Evolutionary conservation across 2,797 vertebrate species (phyloP), one percentile per base, ranked within the genome.

Genomic region (Garrulus glandarius): DNA sequence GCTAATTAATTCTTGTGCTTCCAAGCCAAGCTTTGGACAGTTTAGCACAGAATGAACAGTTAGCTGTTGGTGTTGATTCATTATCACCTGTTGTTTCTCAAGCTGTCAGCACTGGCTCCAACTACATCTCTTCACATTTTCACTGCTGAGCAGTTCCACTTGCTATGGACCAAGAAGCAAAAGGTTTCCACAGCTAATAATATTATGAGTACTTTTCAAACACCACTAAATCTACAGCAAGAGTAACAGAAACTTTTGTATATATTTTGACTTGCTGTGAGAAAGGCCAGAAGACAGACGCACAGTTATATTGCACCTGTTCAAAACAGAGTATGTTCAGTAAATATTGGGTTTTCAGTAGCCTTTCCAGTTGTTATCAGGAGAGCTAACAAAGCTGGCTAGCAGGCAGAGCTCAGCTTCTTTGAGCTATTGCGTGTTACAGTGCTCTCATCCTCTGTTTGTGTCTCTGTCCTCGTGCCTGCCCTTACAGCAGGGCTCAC

Each of bases 11-110:
- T 79, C 21, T 29, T 72, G 49, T 23, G 36, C 30, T 93, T 86
- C 23, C n/a, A 65, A 79, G 77, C 84, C 86, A 87, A 87, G 56
- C 15, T 87, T 84, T 79, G 6, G 27, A 84, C 84, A 82, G 67
- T 72, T 72, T 63, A 93, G 63, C 24, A 34, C 74, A 75, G 80
- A 92, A 72, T 32, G 63, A 87, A 43, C 67, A 79, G 80, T 39
- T 80, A 90, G 77, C 52, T 93, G 69, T n/a, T 86, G 63, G 19
- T 69, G 41, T 77, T 67, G 65, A 71, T 69, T 88, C 69, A 69
- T 88, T 61, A 72, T 93, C 63, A 90, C 88, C 80, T 92, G 80
- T 55, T 92, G 61, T 44, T 95, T 78, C 84, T 93, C 88, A 84
- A 41, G 74, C 77, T 92, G 67, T 64, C 47, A 82, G 92, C 80